A percentile compares a stretch with the other conserved stretches of the same genome.
Conservation (phyloP, 2,113 vertebrate genomes). For the Erythrolamprus reginae region DNA sequence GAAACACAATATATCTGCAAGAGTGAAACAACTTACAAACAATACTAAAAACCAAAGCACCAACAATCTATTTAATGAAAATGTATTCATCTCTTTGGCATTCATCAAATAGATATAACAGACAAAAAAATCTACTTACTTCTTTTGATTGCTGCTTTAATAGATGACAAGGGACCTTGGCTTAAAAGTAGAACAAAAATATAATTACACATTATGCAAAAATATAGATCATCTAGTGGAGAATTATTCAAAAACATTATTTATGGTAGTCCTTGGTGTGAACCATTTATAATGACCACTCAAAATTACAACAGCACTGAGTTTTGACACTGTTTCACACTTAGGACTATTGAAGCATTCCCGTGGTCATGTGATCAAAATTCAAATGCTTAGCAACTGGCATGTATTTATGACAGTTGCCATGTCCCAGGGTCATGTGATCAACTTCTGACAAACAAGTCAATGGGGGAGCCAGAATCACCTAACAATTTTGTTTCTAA, state of each 20-base stretch:
- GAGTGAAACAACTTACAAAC: conserved; percentile 8
- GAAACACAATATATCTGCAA: conserved; percentile 31
- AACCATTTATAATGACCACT: not conserved
- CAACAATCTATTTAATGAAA: not conserved
- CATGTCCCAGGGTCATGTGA: not conserved
- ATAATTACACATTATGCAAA: conserved; percentile 31
- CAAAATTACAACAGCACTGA: not conserved
- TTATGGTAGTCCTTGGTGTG: not conserved
- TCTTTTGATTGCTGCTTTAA: conserved; percentile 89
- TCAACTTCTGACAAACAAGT: not conserved
- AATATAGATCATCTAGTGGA: not conserved
- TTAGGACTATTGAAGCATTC: not conserved
- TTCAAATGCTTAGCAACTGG: not conserved
- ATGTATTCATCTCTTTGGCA: conserved; percentile 25
- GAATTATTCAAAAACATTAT: not conserved
- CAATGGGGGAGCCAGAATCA: not conserved
- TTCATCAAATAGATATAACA: conserved; percentile 19
- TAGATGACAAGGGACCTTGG: conserved; percentile 84
- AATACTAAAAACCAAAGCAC: not conserved
- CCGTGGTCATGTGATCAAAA: not conserved
- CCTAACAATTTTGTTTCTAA: not conserved
- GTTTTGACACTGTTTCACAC: not conserved
- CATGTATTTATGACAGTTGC: not conserved
- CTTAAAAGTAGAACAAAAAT: conserved; percentile 65
- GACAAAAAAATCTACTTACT: conserved; percentile 76